phyloP scores from a whole-genome alignment of 2,797 vertebrate species.

The Helarctos malayanus region DNA sequence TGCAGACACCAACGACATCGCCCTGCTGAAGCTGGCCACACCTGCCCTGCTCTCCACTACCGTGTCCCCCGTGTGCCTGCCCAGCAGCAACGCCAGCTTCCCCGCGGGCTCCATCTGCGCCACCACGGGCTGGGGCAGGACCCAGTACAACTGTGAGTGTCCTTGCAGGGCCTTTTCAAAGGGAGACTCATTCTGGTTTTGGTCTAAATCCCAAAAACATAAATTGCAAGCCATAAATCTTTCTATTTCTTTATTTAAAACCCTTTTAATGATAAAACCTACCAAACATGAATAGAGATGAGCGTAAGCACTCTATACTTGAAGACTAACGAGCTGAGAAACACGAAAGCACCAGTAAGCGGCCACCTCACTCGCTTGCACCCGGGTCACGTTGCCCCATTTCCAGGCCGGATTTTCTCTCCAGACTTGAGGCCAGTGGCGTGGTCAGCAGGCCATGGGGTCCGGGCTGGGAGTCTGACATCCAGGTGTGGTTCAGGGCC shows the following conservation, averaged over 20 bases:
- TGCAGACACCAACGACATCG: constrained; percentile 90
- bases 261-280: not conserved
- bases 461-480: not conserved
- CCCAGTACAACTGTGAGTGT: constrained; percentile 75
- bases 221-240: not conserved
- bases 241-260: not conserved
- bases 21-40: constrained; percentile 91
- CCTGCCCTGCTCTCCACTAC: not conserved
- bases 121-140: constrained; percentile 87
- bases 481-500: not conserved
- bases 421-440: not conserved
- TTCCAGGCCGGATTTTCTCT: not conserved
- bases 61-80: constrained; percentile 85
- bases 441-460: not conserved
- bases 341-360: not conserved
- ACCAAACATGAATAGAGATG: not conserved
- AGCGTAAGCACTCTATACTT: not conserved
- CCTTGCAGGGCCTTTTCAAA: not conserved
- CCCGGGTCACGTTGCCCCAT: not conserved
- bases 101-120: constrained; percentile 75
- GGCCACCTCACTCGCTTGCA: no score
- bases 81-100: constrained; percentile 67
- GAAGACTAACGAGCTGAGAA: not conserved
- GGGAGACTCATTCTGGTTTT: not conserved
- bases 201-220: not conserved